These are phyloP conservation scores for Chloroceryle inda DNA, from an alignment of 2,797 vertebrate species.

Conservation along the genomic window DNA sequence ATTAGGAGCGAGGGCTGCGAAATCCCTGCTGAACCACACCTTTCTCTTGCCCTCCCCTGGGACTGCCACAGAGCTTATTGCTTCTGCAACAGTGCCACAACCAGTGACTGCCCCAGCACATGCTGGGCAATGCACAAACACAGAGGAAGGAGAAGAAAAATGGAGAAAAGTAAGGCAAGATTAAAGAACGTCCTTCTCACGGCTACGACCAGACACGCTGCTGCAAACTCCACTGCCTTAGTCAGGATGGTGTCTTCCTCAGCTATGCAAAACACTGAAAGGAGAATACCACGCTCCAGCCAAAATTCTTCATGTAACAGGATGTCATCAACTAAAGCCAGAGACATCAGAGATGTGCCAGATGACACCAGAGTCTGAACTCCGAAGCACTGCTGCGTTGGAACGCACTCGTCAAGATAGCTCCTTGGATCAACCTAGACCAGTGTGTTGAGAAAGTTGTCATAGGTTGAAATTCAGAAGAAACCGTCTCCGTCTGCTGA, in stretches of 20 bases:
- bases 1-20: not conserved
- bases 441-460: not conserved
- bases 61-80: not conserved
- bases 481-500: not conserved
- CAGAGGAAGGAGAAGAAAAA: not conserved
- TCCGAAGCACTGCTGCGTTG: not conserved
- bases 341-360: constrained; percentile 49
- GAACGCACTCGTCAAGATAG: not conserved
- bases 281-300: constrained; percentile 61
- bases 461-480: constrained; percentile 51
- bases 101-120: not conserved
- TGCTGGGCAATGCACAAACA: not conserved
- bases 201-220: not conserved
- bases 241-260: constrained; percentile 39
- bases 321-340: constrained; percentile 33
- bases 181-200: not conserved
- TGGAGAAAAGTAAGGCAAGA: not conserved
- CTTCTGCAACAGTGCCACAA: not conserved
- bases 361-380: constrained; percentile 48
- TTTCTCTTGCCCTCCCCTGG: not conserved
- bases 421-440: not conserved
- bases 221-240: not conserved
- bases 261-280: constrained; percentile 48
- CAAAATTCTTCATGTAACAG: constrained; percentile 55
- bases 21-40: not conserved